Evolutionary conservation across 2,797 vertebrate species (phyloP), one percentile per base, ranked within the genome.

Genomic region (Podarcis lilfordi): DNA sequence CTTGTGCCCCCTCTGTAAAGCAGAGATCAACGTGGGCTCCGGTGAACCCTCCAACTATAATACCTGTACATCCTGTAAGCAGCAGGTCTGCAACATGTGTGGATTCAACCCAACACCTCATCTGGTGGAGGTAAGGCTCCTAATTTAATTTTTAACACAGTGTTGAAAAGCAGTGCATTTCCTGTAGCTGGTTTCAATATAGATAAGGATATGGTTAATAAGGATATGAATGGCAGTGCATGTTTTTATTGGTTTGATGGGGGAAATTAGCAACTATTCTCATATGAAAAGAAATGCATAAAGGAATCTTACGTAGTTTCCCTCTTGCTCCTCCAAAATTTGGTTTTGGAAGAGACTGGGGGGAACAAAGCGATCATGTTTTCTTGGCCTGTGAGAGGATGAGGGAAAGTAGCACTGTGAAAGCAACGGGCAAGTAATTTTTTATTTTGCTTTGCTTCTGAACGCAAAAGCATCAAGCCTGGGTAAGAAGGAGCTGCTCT

Each of bases 51-150:
- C 98, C 93, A 99, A 99, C 97, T 99, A 99, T 94, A 99, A 99
- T 94, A 98, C 97, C 90, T 99, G 99, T 94, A 99, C 99, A 0
- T 97, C 98, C 95, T 99, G 99, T 96, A 97, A 94, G 91, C 97
- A 98, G 84, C 98, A 98, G 96, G 99, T 99, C 97, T 99, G 99
- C 98, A 99, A 98, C 96, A 97, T 98, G 97, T 99, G 99, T 91
- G 99, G 99, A 95, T 99, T 99, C 97, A 99, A 99, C 96, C 99
- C 99, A n/a, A 98, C 98, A 0, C 99, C 99, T 89, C 98, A 99
- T 91, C 96, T 99, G 87, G 96, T 98, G 7, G 98, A 99, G 98
- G 99, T 99, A 98, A 98, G 98, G n/a, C 76, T 64, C 19, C 19
- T 64, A 23, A 64, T 6, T 0, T 0, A 45, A 29, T 61, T 8